These are phyloP conservation scores for Odobenus rosmarus DNA, from an alignment of 2,113 vertebrate species.

Conservation along the genomic window DNA sequence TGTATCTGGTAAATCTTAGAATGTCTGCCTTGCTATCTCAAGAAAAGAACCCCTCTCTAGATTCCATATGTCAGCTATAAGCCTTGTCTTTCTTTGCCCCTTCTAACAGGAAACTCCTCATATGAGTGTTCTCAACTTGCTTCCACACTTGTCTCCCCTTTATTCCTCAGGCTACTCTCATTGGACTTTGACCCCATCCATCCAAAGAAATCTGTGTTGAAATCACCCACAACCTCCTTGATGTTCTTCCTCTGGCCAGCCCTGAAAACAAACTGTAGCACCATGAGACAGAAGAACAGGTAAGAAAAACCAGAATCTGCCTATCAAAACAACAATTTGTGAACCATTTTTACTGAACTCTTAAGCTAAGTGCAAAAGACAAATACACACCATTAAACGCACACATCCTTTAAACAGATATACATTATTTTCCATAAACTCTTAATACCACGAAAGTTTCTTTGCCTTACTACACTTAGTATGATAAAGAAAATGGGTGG, in stretches of 20 bases:
- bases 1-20: neutral
- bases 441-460: neutral
- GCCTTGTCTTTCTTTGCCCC: neutral
- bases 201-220: neutral
- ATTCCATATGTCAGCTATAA: neutral
- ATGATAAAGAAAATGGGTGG: neutral
- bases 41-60: neutral
- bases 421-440: slow-evolving; percentile 17
- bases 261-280: neutral
- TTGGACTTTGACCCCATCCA: neutral
- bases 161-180: neutral
- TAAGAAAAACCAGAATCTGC: neutral
- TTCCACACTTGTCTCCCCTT: neutral
- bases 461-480: slow-evolving; percentile 31
- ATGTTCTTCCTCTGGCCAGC: neutral
- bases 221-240: neutral
- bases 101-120: neutral
- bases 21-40: neutral
- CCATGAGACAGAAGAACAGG: neutral
- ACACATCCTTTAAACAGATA: neutral
- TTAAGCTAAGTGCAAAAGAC: neutral
- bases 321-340: neutral
- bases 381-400: neutral
- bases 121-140: neutral
- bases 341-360: neutral